Evolutionary conservation across 2,113 vertebrate species (phyloP), one percentile per base, ranked within the genome.

Genomic region (Tyto alba): DNA sequence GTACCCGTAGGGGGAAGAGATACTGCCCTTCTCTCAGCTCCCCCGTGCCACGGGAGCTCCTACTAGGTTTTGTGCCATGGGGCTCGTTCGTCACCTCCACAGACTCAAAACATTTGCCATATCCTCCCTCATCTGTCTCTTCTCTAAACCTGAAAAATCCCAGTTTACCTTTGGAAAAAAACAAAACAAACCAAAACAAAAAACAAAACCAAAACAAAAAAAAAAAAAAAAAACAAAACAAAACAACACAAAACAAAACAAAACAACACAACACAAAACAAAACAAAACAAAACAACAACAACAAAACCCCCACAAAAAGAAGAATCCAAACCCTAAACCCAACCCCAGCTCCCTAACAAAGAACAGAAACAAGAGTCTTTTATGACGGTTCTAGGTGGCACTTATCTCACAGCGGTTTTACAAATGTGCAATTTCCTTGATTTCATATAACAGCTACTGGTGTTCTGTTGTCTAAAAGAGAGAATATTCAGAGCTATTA

Each of bases 401-500:
- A 38, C 8, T 95, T 86, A 80, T 74, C 47, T 90, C 72, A 79
- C 66, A 88, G 69, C 66, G n/a, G 13, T 50, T 73, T 88, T 55
- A 83, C 38, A 91, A 89, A 85, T 59, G 59, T 50, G 41, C 14
- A 73, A 63, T 95, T 95, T 93, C 47, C 55, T 86, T 88, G 41
- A 93, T 95, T 94, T 94, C 78, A 11, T 66, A 6, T 57, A 81
- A 55, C 41, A 77, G 69, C 57, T 83, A 50, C 41, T 95, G 66
- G 3, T 76, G 94, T 95, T 85, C 32, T 89, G 29, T 73, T 90
- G 57, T 66, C 55, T 91, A 63, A 93, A 89, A 79, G 66, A 77
- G 3, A 92, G 53, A 78, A 85, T 76, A 92, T 89, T 87, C 36
- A 82, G 68, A 92, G 62, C 34, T 82, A 57, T 95, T 89, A 79